phyloP scores from a whole-genome alignment of 2,113 vertebrate genomes.

The Tiliqua scincoides region DNA sequence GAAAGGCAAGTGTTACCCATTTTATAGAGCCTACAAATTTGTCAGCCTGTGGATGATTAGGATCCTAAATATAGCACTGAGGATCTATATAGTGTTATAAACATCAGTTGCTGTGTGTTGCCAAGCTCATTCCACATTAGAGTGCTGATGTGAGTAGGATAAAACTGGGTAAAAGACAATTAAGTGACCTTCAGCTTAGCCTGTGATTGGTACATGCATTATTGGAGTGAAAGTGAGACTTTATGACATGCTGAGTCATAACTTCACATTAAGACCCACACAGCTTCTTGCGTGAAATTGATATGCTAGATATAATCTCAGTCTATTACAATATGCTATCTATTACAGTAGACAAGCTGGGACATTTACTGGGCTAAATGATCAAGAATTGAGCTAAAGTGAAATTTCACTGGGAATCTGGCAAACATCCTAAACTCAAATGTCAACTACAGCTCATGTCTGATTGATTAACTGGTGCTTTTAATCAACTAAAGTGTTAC shows the following conservation, averaged over 20 bases:
- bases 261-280: background rate
- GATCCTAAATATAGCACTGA: conserved; percentile 1
- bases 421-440: background rate
- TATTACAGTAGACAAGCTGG: background rate
- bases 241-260: conserved; percentile 42
- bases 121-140: background rate
- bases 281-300: conserved; percentile 13
- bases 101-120: background rate
- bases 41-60: background rate
- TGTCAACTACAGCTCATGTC: background rate
- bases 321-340: conserved; percentile 5
- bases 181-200: conserved; percentile 23
- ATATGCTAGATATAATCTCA: conserved; percentile 9
- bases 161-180: background rate
- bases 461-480: background rate
- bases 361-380: background rate
- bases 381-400: background rate
- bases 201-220: conserved; percentile 14
- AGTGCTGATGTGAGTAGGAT: background rate
- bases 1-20: background rate
- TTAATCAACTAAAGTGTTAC: background rate
- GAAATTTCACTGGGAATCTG: background rate
- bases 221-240: background rate
- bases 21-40: conserved; percentile 2
- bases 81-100: background rate